Evolutionary conservation across 2,888 invertebrate species (phyloP), one percentile per base, ranked within the genome.

Genomic region (Epirrita christyi): DNA sequence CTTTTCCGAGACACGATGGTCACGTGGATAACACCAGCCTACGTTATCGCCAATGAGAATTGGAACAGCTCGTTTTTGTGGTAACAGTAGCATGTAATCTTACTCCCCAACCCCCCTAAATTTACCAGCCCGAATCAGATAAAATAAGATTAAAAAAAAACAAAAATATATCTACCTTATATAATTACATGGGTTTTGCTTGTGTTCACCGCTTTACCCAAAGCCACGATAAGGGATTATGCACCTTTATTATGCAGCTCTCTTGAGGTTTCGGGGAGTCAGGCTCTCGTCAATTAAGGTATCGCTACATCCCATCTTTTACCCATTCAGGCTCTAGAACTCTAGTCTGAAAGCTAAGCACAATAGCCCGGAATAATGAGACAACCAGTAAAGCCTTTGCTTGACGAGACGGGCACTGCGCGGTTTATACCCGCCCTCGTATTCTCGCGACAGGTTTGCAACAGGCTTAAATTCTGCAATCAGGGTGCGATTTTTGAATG

Each of bases 211-310:
- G 70, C 86, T 82, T 89, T 89, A 89, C 88, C 61, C 50, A 55
- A 61, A 66, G 64, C 75, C 81, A 84, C 76, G 86, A 85, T 89
- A 90, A 87, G 85, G 90, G 74, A 87, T 87, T 89, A 89, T 88
- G 78, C 86, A 73, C 82, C 87, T 88, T 88, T 89, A 91, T 91
- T 91, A 91, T 89, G 83, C 90, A 85, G 83, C 79, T 80, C 76
- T 82, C 83, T n/a, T 89, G 79, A 83, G 88, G 90, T 90, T 91
- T 91, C 86, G 87, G 91, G 84, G 85, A 87, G 83, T 82, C 80
- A 80, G 81, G 76, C 81, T 79, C 87, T 90, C 88, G 86, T 90
- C 91, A 91, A 92, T 92, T 91, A 92, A 91, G 87, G 85, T 91
- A 92, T 91, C 92, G 83, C 67, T 68, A 65, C 68, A 75, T 72